Base-by-base conservation (phyloP, 2,888 invertebrate species). In the Fragum whitleyi region DNA sequence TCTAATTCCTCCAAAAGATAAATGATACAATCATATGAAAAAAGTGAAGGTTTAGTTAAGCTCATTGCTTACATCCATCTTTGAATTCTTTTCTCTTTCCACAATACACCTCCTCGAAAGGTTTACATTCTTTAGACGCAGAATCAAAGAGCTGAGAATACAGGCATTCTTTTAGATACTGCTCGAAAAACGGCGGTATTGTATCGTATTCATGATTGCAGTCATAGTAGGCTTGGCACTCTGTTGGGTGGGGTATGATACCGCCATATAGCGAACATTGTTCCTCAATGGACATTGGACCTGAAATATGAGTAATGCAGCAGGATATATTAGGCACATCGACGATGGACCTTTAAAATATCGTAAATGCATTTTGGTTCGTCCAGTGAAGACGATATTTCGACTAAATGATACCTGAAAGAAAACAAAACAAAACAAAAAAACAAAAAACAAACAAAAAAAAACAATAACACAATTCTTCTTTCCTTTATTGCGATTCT, bases 201-300 rank as follows among this genome's bases (percentile, higher is more conserved):
- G 28, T 6, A 5, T 36, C 26, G 72, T 89, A 88, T 2, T 29
- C n/a, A 1, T 74, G 51, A 28, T 88, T 88, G 57, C 91, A 91
- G 87, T 91, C 88, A 82, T 89, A 90, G 77, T 88, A 91, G 59
- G 87, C 83, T 53, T 91, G 90, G 65, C 91, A 91, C 65, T 89
- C 88, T 61, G 86, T 83, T 0, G 91, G 88, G 79, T 91, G 91
- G 53, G 90, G 86, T 3, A 87, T 77, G 0, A 85, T 1, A 3
- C 76, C 68, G 7, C 84, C 76, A n/a, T 75, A 70, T 23, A 69
- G 68, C 7, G 61, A 55, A 53, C 88, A 87, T 51, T 79, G 74
- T 57, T 84, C 84, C 5, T 79, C 76, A n/a, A 86, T 77, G 5
- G 86, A 74, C 19, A 79, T 42, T 16, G 84, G 83, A 28, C 79